phyloP scores from a whole-genome alignment of 1,140 invertebrate species.

The Drosophila sucinea region DNA sequence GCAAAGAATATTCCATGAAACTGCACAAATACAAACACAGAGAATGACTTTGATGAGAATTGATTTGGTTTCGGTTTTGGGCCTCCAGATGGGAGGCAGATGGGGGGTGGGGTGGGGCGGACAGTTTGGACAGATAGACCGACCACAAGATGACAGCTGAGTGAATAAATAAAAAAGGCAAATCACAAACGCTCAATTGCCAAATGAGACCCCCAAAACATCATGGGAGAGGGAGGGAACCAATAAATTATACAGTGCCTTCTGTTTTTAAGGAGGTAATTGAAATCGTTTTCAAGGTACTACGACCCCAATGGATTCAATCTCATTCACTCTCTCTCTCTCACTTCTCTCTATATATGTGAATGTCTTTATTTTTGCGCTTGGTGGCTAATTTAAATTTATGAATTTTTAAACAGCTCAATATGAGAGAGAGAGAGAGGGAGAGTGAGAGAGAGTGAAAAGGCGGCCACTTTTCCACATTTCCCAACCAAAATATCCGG shows the following conservation, averaged over 20 bases:
- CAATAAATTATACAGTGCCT: constrained; percentile 10
- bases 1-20: constrained; percentile 55
- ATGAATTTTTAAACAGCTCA: constrained; percentile 79
- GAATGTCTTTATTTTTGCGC: constrained; percentile 61
- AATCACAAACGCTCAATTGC: constrained; percentile 72
- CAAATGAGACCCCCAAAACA: constrained; percentile 68
- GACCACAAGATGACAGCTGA: constrained; percentile 30
- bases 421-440: constrained; percentile 23
- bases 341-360: no score
- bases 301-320: not conserved
- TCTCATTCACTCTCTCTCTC: not conserved
- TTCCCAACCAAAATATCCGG: not conserved
- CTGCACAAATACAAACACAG: constrained; percentile 34
- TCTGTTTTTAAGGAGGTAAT: constrained; percentile 9
- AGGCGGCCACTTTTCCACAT: constrained; percentile 5
- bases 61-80: constrained; percentile 60
- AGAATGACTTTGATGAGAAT: constrained; percentile 72
- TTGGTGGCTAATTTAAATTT: constrained; percentile 73
- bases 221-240: constrained; percentile 34
- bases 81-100: not conserved
- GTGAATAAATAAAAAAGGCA: constrained; percentile 80
- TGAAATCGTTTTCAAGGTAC: constrained; percentile 37
- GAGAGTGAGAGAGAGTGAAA: not conserved
- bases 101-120: constrained; percentile 23
- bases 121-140: constrained; percentile 45